These are phyloP conservation scores for Otus sunia DNA, from an alignment of 2,113 vertebrate genomes.

Conservation along the genomic window DNA sequence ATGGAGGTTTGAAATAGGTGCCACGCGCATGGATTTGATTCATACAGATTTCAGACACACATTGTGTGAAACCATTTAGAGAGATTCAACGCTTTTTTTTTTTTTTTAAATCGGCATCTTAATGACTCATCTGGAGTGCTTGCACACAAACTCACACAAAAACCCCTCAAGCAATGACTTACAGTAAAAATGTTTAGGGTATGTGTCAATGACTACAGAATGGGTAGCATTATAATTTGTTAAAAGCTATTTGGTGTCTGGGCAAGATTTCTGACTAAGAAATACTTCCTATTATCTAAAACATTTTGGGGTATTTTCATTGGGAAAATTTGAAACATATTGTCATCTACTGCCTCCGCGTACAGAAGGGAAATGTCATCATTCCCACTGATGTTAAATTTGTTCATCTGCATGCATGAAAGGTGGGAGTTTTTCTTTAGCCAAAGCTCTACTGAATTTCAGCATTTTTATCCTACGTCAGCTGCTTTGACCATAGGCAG, in stretches of 20 bases:
- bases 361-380: background rate
- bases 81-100: background rate
- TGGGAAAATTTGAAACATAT: background rate
- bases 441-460: background rate
- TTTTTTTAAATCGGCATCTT: background rate
- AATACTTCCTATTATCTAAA: background rate
- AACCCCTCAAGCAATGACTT: background rate
- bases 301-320: background rate
- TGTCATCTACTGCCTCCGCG: background rate
- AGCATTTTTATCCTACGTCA: background rate
- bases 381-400: background rate
- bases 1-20: background rate
- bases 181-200: background rate
- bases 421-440: background rate
- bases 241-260: background rate
- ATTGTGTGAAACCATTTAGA: background rate
- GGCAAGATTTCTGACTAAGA: background rate
- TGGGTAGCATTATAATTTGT: background rate
- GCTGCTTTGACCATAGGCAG: background rate
- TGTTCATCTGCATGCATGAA: background rate
- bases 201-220: background rate
- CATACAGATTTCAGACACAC: background rate
- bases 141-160: background rate
- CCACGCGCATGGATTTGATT: background rate
- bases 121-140: background rate